These are phyloP conservation scores for Laothoe populi DNA, from an alignment of 2,888 invertebrate species.

Conservation along the genomic window DNA sequence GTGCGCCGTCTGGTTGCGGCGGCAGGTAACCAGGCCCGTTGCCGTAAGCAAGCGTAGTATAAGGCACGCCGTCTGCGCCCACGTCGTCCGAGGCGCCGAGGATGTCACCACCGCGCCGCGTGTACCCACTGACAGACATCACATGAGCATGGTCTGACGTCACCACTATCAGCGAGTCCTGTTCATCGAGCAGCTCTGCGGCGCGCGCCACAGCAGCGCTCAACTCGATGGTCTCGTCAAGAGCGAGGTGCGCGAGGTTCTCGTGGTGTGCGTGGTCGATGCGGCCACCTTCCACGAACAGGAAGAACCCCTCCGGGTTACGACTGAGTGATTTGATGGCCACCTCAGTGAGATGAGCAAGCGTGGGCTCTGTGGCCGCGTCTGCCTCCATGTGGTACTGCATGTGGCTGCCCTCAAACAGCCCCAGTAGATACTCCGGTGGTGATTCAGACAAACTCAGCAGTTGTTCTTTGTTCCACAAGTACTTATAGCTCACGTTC, in stretches of 20 bases:
- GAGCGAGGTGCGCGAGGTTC: constrained; percentile 82
- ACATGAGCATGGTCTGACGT: constrained; percentile 92
- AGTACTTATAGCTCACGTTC: constrained; percentile 73
- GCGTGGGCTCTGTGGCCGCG: constrained; percentile 60
- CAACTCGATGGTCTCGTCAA: constrained; percentile 89
- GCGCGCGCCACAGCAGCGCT: constrained; percentile 84
- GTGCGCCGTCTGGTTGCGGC: constrained; percentile 52
- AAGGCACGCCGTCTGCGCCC: constrained; percentile 80
- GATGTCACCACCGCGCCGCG: constrained; percentile 77
- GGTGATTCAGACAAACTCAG: constrained; percentile 60
- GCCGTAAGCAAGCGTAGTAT: constrained; percentile 86
- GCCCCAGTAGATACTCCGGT: constrained; percentile 87
- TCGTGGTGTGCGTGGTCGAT: constrained; percentile 89
- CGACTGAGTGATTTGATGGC: constrained; percentile 89
- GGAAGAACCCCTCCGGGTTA: constrained; percentile 88
- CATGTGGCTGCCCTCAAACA: constrained; percentile 87
- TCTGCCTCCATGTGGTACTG: constrained; percentile 86
- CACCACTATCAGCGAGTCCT: constrained; percentile 91
- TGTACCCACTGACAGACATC: constrained; percentile 88
- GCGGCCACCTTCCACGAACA: constrained; percentile 90
- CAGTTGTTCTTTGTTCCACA: constrained; percentile 86
- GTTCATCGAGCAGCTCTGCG: constrained; percentile 60
- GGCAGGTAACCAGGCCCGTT: constrained; percentile 86
- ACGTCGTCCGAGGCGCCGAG: constrained; percentile 67
- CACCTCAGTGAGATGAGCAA: constrained; percentile 80